Base-by-base conservation (phyloP, 1,140 invertebrate species). In the Dryas iulia region DNA sequence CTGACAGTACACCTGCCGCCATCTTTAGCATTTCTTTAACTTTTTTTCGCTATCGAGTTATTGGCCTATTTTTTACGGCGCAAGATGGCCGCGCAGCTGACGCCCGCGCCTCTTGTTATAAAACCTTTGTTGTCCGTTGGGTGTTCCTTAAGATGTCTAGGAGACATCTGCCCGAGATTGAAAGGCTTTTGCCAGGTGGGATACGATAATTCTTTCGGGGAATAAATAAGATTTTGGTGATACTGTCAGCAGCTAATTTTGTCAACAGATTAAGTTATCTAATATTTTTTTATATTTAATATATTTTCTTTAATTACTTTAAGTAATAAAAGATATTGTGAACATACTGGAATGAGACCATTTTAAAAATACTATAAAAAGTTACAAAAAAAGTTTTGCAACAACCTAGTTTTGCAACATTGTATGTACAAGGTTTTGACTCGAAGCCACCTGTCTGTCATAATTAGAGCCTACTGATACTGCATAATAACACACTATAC, bases 41-140 rank as follows among this genome's bases (percentile, higher is more conserved):
- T 83, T 89, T 89, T 85, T 87, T 87, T 87, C 72, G 82, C 81
- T 82, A 82, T 84, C 81, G 73, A 80, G 83, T 89, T 87, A 88
- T 87, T 90, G 84, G 87, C 87, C 87, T 90, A 90, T 90, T 90
- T 89, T 89, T 90, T 88, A 88, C 79, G 82, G 79, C 80, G 86
- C 86, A 90, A 90, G 87, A 87, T 90, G 87, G 71, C 66, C 59
- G 65, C 74, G 79, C 87, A 90, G 84, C 87, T 90, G 87, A 89
- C 85, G 78, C 76, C 73, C 73, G 79, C 61, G 75, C 76, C 74
- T 71, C 70, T 73, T 78, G 66, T 79, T 76, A 66, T 74, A 78
- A 47, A 81, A 73, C 72, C 76, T 84, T 86, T 84, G 85, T 83
- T 82, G 69, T 67, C 65, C 69, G 65, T 76, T 66, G 68, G 59